Evolutionary conservation across 2,888 invertebrate genomes (phyloP), one percentile per base, ranked within the genome.

Genomic region (Allolobophora icterica): DNA sequence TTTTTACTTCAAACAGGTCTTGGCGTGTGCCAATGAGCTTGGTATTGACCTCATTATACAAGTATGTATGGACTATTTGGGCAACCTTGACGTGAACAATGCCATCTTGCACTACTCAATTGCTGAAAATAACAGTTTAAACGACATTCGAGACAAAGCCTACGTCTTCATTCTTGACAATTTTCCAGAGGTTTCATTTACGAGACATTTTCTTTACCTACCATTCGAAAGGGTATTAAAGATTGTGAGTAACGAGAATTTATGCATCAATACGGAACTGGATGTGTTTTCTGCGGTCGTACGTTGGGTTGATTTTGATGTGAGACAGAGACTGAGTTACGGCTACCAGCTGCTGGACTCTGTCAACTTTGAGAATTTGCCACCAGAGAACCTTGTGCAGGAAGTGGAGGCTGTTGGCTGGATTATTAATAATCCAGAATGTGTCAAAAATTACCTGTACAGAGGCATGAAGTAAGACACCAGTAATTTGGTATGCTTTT

Each of bases 1-100:
- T 30, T 71, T 71, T 13, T n/a, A 11, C 71, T 71, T n/a, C 71
- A 71, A n/a, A 71, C 71, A 93, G 34, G 89, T 94, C 33, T 90
- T 94, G n/a, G 92, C 92, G 5, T 93, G 93, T 87, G 93, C 93
- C 40, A 89, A 92, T 45, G 93, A 93, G 33, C 92, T 94, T 3
- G 93, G 94, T 8, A 92, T 94, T 5, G 91, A 92, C 42, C 91
- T 91, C 15, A 90, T 94, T 15, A 40, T 92, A 21, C 90, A 93
- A 24, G 21, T 92, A 34, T 94, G 94, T 90, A 92, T 92, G 87
- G 91, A 92, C 40, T 93, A 92, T 90, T 91, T 94, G n/a, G 35
- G 91, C 58, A 89, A 93, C n/a, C 92, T 93, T 87, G 91, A 90
- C 58, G 52, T 93, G 30, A 92, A 93, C 15, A 94, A 93, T 58